Evolutionary conservation across 2,888 invertebrate genomes (phyloP), one percentile per base, ranked within the genome.

Genomic region (Ryuthela nishihirai): DNA sequence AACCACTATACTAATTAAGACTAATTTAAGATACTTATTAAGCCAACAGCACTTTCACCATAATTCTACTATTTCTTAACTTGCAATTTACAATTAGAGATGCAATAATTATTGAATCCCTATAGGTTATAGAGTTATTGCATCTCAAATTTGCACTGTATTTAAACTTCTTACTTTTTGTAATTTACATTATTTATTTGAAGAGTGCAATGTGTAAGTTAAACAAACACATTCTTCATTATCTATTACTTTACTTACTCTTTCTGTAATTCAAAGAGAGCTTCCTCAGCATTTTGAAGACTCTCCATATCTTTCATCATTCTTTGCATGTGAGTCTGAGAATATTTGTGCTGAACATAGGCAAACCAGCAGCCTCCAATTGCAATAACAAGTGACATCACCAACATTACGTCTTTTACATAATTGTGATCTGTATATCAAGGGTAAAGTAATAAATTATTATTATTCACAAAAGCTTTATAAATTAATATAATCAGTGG

Each of bases 251-350:
- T n/a, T 24, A 49, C 67, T 64, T 53, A 72, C 74, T 73, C 73
- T 54, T 68, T 78, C 77, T 93, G 92, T 76, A 95, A 81, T 71
- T 88, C 85, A 70, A 85, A 84, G 32, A 95, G 77, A 7, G 88
- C 87, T 70, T 88, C 81, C 75, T 95, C 94, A 1, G 94, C 94
- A 70, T 85, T 86, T 69, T 90, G 85, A 65, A 93, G 79, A 68
- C 88, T 86, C 71, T 93, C 93, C 88, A 95, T 91, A 69, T 95
- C 92, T 65, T 85, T 84, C 73, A 93, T 85, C 92, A 99, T 94
- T 60, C 90, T 83, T 66, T 85, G 83, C 62, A 98, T 80, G 73
- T 97, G 88, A 62, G 81, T 80, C 69, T 89, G 86, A 32, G 90
- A 90, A 70, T 85, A 86, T 71, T 90, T 88, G 72, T 92, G 89